Base-by-base conservation (phyloP, 2,888 invertebrate genomes). In the Crocallis elinguaria region DNA sequence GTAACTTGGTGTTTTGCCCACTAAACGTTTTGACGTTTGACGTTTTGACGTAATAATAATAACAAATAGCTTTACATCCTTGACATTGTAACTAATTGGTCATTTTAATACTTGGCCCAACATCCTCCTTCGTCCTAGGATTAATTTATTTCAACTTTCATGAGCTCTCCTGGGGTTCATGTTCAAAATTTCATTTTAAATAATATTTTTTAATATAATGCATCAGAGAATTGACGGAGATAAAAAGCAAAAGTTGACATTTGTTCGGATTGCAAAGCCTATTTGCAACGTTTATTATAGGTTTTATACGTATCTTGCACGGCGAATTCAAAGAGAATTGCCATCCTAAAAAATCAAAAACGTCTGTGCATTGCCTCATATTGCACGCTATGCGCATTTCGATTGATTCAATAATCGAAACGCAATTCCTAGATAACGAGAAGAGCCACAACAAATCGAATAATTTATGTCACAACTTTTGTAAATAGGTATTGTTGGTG, bases 341-440 rank as follows among this genome's bases (percentile, higher is more conserved):
- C 41, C 49, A 42, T 38, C 32, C 16, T 21, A 42, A 52, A 36
- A 45, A 49, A 41, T 6, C 23, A 25, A 44, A 39, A 76, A 73
- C 67, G 69, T 73, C 72, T 73, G 71, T 70, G 73, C 66, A 64
- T 87, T 83, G 70, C 85, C 69, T 79, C 79, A 82, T 79, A 81
- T 81, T 73, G 75, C 82, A 82, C 77, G 80, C 79, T 75, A 79
- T 63, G 77, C 75, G 77, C 77, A 73, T 77, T 75, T 78, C 75
- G 75, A 82, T 86, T 82, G 80, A 81, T 84, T 84, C 83, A 82
- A 79, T 79, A 79, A 84, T 78, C 75, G 69, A 72, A 78, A 73
- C 64, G 77, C 75, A 81, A 82, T 82, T 77, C 69, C 66, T 75
- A 72, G 66, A n/a, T n/a, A n/a, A n/a, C n/a, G n/a, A 63, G 59